Evolutionary conservation across 2,113 vertebrate species (phyloP).

Genomic region (Lipophrys pholis): DNA sequence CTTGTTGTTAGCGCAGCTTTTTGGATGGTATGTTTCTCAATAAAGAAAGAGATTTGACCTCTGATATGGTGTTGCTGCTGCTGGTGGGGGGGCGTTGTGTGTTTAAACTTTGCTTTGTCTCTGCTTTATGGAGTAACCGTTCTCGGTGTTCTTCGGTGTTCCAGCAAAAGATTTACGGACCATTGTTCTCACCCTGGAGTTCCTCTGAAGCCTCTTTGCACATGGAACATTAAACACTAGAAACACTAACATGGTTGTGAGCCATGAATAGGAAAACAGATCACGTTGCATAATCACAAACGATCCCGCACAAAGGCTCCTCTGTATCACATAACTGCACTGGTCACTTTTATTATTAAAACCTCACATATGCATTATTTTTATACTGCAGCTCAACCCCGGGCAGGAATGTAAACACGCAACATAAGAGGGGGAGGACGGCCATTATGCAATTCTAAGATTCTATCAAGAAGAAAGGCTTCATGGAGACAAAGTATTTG

Average conservation of each 20-base stretch:
- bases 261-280: conserved; percentile 58
- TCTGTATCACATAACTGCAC: conserved; percentile 65
- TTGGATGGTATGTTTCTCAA: conserved; percentile 74
- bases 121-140: neutral
- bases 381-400: conserved; percentile 40
- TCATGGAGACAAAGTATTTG: conserved; percentile 6
- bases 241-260: conserved; percentile 57
- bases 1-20: conserved; percentile 59
- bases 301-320: conserved; percentile 62
- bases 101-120: neutral
- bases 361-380: conserved; percentile 60
- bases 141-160: neutral
- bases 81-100: neutral
- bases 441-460: conserved; percentile 26
- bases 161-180: neutral
- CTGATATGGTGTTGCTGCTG: conserved; percentile 25
- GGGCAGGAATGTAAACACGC: conserved; percentile 59
- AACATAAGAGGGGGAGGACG: conserved; percentile 16
- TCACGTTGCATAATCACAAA: conserved; percentile 71
- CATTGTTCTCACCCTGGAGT: conserved; percentile 13
- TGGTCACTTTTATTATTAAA: conserved; percentile 60
- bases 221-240: conserved; percentile 41
- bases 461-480: conserved; percentile 26
- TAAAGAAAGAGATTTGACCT: conserved; percentile 73
- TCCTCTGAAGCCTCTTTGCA: conserved; percentile 19